These are phyloP conservation scores for Muscicapa adusta DNA, from an alignment of 2,113 vertebrate genomes.

Conservation along the genomic window DNA sequence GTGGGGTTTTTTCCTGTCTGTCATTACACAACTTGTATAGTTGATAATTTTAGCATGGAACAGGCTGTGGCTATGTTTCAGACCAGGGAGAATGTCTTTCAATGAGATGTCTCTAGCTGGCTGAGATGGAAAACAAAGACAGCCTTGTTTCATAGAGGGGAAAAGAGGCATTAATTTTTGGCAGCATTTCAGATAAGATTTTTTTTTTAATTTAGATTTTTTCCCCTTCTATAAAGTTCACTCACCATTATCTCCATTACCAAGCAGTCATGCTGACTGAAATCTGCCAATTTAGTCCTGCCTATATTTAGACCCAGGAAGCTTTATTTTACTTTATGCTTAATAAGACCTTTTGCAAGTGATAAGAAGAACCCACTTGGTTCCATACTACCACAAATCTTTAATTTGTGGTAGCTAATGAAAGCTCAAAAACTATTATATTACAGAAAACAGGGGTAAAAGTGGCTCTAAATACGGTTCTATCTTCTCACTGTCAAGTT, in stretches of 20 bases:
- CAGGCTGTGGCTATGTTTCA: neutral
- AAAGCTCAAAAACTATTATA: slow-evolving; percentile 16
- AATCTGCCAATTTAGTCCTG: slow-evolving; percentile 37
- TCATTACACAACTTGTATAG: neutral
- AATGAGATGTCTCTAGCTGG: neutral
- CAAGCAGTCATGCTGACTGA: slow-evolving; percentile 37
- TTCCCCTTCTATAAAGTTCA: slow-evolving; percentile 30
- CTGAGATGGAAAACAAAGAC: neutral
- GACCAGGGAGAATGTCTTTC: neutral
- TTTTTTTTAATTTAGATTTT: slow-evolving; percentile 24
- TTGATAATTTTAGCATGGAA: neutral
- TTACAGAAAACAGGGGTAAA: neutral
- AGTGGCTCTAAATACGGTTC: neutral
- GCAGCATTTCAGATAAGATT: slow-evolving; percentile 31
- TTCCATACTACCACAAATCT: slow-evolving; percentile 28
- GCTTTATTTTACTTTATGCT: slow-evolving; percentile 8
- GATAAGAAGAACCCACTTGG: neutral
- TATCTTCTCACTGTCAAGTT: neutral
- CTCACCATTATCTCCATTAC: slow-evolving; percentile 32
- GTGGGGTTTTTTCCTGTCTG: neutral
- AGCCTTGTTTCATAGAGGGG: neutral
- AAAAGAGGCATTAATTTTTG: slow-evolving; percentile 20
- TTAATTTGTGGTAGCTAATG: slow-evolving; percentile 44
- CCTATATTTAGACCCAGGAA: slow-evolving; percentile 43
- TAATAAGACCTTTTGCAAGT: neutral